These are phyloP conservation scores for Bubalus kerabau DNA, from an alignment of 2,113 vertebrate genomes.

Conservation along the genomic window DNA sequence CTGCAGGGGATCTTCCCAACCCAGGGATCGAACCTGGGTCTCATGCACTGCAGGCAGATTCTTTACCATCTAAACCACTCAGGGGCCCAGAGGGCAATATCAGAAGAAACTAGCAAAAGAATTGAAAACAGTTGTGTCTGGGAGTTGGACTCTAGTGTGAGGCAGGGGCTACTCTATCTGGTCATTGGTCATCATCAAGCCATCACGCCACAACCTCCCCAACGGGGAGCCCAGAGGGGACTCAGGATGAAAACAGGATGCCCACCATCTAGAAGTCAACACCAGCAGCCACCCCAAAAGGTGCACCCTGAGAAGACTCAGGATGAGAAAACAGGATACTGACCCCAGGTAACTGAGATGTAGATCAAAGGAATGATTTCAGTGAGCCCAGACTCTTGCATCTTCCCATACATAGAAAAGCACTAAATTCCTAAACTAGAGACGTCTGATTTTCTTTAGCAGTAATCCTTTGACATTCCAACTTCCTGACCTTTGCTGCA, in stretches of 20 bases:
- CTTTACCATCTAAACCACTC: neutral
- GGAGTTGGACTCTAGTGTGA: neutral
- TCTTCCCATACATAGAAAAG: neutral
- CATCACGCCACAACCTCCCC: neutral
- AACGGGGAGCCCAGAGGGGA: neutral
- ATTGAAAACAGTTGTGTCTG: neutral
- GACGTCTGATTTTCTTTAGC: neutral
- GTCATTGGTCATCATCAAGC: neutral
- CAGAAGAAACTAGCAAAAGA: neutral
- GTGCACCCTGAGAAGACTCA: neutral
- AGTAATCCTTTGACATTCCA: neutral
- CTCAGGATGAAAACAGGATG: neutral
- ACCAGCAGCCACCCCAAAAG: neutral
- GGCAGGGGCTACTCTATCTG: neutral
- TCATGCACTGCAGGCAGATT: neutral
- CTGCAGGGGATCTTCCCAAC: neutral
- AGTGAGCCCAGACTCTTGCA: neutral
- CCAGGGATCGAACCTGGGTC: neutral
- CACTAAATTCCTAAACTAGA: neutral
- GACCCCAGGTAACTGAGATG: neutral
- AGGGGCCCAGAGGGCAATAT: neutral
- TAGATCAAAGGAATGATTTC: neutral
- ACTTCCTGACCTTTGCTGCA: neutral
- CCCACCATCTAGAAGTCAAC: neutral
- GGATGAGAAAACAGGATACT: neutral